A percentile compares a stretch with the other conserved stretches of the same genome.
Evolutionary conservation across 2,797 vertebrate genomes (phyloP).

Genomic region (Picus viridis): DNA sequence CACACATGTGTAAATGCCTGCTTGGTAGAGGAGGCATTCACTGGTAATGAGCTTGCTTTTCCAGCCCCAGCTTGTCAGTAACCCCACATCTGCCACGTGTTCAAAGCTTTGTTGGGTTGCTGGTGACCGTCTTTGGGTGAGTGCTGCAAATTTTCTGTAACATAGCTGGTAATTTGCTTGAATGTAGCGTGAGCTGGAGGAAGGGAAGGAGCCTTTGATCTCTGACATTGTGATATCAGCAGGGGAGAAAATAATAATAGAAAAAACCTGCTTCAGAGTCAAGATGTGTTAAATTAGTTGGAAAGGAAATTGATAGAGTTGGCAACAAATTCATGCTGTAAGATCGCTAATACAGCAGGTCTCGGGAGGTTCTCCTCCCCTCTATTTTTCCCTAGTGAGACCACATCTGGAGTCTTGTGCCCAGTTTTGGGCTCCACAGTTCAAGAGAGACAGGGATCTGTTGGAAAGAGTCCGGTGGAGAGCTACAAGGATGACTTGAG

Average conservation of each 20-base stretch:
- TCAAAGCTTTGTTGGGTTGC: conserved; percentile 6
- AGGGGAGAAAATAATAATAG: not conserved
- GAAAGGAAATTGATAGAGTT: conserved; percentile 46
- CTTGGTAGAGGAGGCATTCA: not conserved
- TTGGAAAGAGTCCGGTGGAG: too few species aligned
- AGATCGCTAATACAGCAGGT: not conserved
- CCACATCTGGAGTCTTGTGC: too few species aligned
- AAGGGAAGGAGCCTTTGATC: conserved; percentile 23
- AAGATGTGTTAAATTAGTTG: conserved; percentile 39
- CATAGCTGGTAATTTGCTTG: conserved; percentile 28
- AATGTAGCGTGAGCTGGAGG: not conserved
- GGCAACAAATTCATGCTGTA: conserved; percentile 17
- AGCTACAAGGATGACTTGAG: too few species aligned
- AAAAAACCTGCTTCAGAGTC: conserved; percentile 32
- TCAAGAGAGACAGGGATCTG: too few species aligned
- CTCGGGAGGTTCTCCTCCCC: too few species aligned
- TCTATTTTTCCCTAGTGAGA: too few species aligned
- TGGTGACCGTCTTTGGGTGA: not conserved
- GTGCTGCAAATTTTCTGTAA: conserved; percentile 35
- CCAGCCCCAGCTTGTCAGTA: not conserved
- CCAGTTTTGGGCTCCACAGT: too few species aligned
- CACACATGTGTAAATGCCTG: not conserved
- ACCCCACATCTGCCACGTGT: not conserved
- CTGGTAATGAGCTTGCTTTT: not conserved
- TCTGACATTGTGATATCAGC: conserved; percentile 23